Base-by-base conservation (phyloP, 2,888 invertebrate genomes). In the Sinohyriopsis cumingii region DNA sequence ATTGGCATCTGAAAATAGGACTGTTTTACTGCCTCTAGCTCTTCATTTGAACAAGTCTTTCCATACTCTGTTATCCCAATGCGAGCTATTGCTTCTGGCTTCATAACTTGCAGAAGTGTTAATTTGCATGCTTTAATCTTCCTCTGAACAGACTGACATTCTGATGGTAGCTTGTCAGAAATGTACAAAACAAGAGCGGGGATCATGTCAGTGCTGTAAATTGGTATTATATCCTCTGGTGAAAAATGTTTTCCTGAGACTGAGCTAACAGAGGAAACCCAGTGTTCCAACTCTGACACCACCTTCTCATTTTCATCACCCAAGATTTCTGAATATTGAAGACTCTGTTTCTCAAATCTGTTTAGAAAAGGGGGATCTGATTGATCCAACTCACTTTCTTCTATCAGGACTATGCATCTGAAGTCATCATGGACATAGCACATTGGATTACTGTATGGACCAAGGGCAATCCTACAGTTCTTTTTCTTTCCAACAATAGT, bases 311-410 rank as follows among this genome's bases (percentile, higher is more conserved):
- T 71, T 15, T 71, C 59, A 1, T n/a, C 22, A 19, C 60, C 59
- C 18, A 84, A 59, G 19, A 77, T 69, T 60, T 82, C 82, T 56
- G 65, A 56, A 66, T 82, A 78, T 60, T 77, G 63, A 33, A 89
- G 72, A 68, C 82, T 78, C 56, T 85, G 85, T 33, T 85, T 85
- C 69, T 85, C 85, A 72, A 85, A 83, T 22, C 85, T 68, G 63
- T 85, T 85, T 20, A 85, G 67, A 71, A 85, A 82, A 12, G 85
- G 84, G 28, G 84, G 82, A 61, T 83, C 82, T 15, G 79, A 72
- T 24, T 72, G 68, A 66, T 77, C 68, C 1, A 84, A 22, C 62
- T 79, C 74, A 15, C 67, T 69, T 66, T 81, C 79, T 59, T 82
- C 81, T 5, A 81, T 75, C 0, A 84, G 72, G 3, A 84, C 84